phyloP scores from a whole-genome alignment of 2,113 vertebrate genomes.

The Picathartes gymnocephalus region DNA sequence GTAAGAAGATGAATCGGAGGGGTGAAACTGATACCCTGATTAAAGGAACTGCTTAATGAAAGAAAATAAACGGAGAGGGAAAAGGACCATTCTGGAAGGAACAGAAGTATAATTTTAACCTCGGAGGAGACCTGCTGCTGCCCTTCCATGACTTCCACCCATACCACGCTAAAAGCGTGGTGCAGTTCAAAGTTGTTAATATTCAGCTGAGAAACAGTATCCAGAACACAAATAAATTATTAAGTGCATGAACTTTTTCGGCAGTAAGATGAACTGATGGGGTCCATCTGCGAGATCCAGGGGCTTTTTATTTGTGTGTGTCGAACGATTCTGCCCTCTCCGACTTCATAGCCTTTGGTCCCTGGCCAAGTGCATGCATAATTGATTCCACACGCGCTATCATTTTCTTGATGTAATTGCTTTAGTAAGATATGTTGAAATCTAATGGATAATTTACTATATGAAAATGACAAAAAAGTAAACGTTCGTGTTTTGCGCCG shows the following conservation, averaged over 20 bases:
- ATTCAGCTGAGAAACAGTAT: conserved; percentile 99
- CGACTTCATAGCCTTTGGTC: conserved; percentile 93
- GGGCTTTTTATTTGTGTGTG: conserved; percentile 86
- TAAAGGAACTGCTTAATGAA: conserved; percentile 88
- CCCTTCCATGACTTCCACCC: conserved; percentile 83
- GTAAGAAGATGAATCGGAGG: conserved; percentile 68
- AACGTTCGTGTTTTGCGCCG: conserved; percentile 45
- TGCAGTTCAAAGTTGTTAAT: conserved; percentile 99
- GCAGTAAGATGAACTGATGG: conserved; percentile 99
- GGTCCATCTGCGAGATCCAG: conserved; percentile 95
- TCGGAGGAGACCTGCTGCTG: conserved; percentile 76
- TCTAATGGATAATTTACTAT: conserved; percentile 96
- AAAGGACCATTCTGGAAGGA: conserved; percentile 73
- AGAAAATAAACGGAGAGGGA: conserved; percentile 77
- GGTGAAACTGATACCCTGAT: conserved; percentile 78
- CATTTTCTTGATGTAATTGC: conserved; percentile 99
- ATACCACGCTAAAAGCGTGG: conserved; percentile 86
- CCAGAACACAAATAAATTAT: conserved; percentile 99
- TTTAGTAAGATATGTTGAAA: conserved; percentile 98
- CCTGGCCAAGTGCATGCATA: conserved; percentile 97
- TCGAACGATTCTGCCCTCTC: conserved; percentile 86
- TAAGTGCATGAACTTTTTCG: conserved; percentile 99
- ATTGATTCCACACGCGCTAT: conserved; percentile 96
- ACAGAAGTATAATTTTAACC: conserved; percentile 73
- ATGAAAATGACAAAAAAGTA: conserved; percentile 84